Percentiles rank a stretch among this genome's conserved stretches.
phyloP scores from a whole-genome alignment of 2,797 vertebrate genomes.

The Melanotaenia parkinsoni region DNA sequence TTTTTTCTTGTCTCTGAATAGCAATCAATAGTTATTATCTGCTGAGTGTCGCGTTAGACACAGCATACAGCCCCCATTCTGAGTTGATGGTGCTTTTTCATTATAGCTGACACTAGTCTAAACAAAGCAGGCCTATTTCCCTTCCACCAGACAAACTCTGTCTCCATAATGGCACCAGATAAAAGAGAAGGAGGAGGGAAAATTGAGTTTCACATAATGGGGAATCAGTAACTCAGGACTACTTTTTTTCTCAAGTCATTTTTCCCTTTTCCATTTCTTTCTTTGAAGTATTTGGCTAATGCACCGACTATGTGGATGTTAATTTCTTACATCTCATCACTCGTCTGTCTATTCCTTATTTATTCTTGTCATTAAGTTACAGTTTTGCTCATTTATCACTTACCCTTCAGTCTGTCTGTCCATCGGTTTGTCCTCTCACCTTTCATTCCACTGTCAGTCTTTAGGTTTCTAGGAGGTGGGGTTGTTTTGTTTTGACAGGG shows the following conservation, averaged over 20 bases:
- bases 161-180: constrained; percentile 81
- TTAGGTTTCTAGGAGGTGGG: constrained; percentile 46
- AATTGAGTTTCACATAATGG: constrained; percentile 84
- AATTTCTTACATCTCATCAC: constrained; percentile 59
- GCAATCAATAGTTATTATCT: constrained; percentile 85
- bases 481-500: constrained; percentile 77
- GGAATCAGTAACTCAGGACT: constrained; percentile 77
- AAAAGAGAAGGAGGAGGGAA: constrained; percentile 79
- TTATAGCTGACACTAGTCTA: constrained; percentile 85
- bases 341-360: constrained; percentile 46
- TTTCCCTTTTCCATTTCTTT: constrained; percentile 48
- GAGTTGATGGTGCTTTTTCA: constrained; percentile 85
- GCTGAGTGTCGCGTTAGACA: constrained; percentile 72
- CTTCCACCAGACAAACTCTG: constrained; percentile 81
- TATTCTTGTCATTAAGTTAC: constrained; percentile 47
- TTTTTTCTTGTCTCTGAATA: constrained; percentile 72
- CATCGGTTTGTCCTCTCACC: constrained; percentile 27
- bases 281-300: constrained; percentile 58
- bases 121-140: constrained; percentile 83
- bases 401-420: constrained; percentile 27
- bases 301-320: constrained; percentile 50
- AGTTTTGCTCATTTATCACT: constrained; percentile 35
- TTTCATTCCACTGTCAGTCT: constrained; percentile 55
- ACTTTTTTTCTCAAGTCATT: constrained; percentile 62
- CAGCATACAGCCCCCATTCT: constrained; percentile 71